Conservation (phyloP, 2,888 invertebrate species). For the Aleiodes testaceus region DNA sequence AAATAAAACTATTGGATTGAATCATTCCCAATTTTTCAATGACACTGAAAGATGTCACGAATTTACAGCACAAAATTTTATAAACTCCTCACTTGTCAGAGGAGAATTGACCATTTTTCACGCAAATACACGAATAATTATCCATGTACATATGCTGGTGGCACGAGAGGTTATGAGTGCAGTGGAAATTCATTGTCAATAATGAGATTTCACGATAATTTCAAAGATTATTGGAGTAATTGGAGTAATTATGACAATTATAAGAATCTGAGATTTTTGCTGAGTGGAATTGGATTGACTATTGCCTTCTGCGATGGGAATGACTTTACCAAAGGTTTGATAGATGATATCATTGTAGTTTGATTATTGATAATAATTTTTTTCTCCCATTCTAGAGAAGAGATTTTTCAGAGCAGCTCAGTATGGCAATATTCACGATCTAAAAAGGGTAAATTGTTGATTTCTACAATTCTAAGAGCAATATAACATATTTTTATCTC, state of each 20-base stretch:
- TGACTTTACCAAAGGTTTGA: conserved; percentile 56
- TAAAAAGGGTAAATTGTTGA: conserved; percentile 70
- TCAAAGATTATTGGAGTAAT: conserved; percentile 32
- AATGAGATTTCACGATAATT: not conserved
- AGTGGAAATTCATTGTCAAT: conserved; percentile 32
- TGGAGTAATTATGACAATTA: conserved; percentile 32
- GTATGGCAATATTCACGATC: conserved; percentile 74
- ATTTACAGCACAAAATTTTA: conserved; percentile 51
- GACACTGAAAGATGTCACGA: conserved; percentile 58
- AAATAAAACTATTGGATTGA: not conserved
- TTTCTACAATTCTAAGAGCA: not conserved
- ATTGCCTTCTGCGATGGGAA: conserved; percentile 56
- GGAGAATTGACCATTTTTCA: conserved; percentile 22
- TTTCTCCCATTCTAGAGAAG: conserved; percentile 67
- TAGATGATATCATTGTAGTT: conserved; percentile 1
- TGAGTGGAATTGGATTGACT: conserved; percentile 57
- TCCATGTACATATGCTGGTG: conserved; percentile 36
- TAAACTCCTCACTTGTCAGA: conserved; percentile 13
- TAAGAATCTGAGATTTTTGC: conserved; percentile 48
- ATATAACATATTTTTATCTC: no score
- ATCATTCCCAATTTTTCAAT: not conserved
- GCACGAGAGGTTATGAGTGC: conserved; percentile 59
- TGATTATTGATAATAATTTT: conserved; percentile 13
- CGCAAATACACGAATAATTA: conserved; percentile 39
- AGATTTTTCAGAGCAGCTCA: conserved; percentile 75